phyloP scores from a whole-genome alignment of 2,113 vertebrate species.

The Gavia stellata region DNA sequence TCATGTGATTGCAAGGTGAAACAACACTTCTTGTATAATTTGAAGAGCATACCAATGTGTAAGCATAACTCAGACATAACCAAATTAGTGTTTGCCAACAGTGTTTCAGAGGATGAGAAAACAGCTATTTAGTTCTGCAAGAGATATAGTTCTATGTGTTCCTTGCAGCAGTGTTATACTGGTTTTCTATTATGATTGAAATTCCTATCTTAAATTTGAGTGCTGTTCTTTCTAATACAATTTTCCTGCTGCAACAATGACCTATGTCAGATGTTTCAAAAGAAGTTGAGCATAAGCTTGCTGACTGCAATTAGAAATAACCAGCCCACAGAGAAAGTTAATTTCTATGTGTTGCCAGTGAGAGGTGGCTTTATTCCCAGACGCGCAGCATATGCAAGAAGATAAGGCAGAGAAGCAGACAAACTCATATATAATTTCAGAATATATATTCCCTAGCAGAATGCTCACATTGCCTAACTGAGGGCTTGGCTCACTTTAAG shows the following conservation, averaged over 20 bases:
- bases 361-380: neutral
- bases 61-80: neutral
- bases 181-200: neutral
- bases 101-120: neutral
- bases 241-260: neutral
- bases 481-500: neutral
- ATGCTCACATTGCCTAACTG: neutral
- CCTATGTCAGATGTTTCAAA: neutral
- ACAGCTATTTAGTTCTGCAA: neutral
- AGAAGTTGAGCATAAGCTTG: neutral
- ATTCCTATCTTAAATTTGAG: neutral
- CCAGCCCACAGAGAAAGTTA: neutral
- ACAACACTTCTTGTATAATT: neutral
- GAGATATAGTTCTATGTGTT: neutral
- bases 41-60: neutral
- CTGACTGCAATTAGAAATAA: neutral
- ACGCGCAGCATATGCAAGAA: neutral
- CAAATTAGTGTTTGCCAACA: neutral
- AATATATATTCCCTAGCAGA: neutral
- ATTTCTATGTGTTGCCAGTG: neutral
- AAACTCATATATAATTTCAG: neutral
- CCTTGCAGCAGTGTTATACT: neutral
- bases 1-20: neutral
- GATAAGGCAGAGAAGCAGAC: neutral
- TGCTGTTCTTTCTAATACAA: neutral